Percentiles rank a stretch among this genome's conserved stretches.
Conservation (phyloP, 2,113 vertebrate species). For the Prunella fulvescens region DNA sequence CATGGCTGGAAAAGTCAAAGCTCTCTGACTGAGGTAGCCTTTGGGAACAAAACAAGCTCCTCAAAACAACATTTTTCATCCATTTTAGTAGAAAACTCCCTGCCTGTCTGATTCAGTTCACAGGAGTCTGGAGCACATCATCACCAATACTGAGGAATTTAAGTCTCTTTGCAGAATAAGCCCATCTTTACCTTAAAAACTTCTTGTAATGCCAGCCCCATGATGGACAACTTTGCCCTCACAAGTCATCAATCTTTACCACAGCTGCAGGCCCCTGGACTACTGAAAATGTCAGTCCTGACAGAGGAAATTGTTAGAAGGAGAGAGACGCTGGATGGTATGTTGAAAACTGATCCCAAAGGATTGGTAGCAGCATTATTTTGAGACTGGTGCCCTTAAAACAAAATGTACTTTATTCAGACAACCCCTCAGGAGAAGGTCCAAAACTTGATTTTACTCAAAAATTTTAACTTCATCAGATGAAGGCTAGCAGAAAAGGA, state of each 20-base stretch:
- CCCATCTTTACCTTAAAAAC: not conserved
- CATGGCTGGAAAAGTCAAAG: not conserved
- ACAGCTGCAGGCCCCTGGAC: not conserved
- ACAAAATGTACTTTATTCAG: not conserved
- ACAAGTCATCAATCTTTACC: not conserved
- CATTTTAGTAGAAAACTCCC: not conserved
- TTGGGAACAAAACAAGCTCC: not conserved
- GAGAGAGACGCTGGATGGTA: not conserved
- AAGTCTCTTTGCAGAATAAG: not conserved
- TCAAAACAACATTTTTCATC: not conserved
- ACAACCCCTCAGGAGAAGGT: not conserved
- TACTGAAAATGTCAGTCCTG: not conserved
- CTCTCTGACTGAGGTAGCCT: not conserved
- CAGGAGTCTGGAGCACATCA: not conserved
- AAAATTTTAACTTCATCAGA: not conserved
- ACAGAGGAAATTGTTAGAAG: not conserved
- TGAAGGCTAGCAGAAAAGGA: not conserved
- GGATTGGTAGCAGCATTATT: not conserved
- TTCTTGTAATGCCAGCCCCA: not conserved
- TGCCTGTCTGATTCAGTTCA: not conserved
- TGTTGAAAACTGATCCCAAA: not conserved
- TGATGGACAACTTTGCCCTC: not conserved
- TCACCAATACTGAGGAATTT: not conserved
- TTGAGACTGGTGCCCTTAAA: not conserved
- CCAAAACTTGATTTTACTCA: not conserved